Conservation (phyloP, 2,888 invertebrate species). For the Drosophila lacicola region DNA sequence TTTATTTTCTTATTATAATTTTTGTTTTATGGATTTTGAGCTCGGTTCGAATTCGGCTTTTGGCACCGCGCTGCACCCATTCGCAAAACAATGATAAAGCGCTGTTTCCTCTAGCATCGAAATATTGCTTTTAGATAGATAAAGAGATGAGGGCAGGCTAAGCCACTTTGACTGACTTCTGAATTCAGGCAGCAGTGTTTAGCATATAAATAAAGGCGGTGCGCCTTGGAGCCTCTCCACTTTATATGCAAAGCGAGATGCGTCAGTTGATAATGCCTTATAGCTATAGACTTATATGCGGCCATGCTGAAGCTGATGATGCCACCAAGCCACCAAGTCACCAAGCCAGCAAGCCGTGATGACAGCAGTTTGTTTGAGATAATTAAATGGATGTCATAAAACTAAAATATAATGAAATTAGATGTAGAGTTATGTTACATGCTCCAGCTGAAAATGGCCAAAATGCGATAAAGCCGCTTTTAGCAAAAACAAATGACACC, state of each 20-base stretch:
- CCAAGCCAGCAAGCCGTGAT: slow-evolving; percentile 35
- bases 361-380: slow-evolving; percentile 37
- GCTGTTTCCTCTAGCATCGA: slow-evolving; percentile 46
- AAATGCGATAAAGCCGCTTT: slow-evolving; percentile 43
- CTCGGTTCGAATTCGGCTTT: slow-evolving; percentile 43
- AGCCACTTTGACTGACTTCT: slow-evolving; percentile 72
- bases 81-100: slow-evolving; percentile 61
- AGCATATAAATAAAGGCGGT: slow-evolving; percentile 68
- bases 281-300: slow-evolving; percentile 16
- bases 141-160: slow-evolving; percentile 41
- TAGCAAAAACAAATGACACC: slow-evolving; percentile 60
- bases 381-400: slow-evolving; percentile 74
- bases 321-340: slow-evolving; percentile 30
- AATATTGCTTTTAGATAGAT: slow-evolving; percentile 67
- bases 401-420: slow-evolving; percentile 60
- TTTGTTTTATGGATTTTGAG: slow-evolving; percentile 31
- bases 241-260: slow-evolving; percentile 66
- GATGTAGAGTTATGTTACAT: slow-evolving; percentile 78
- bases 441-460: slow-evolving; percentile 46
- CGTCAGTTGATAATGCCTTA: slow-evolving; percentile 49
- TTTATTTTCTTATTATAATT: slow-evolving; percentile 27
- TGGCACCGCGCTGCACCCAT: slow-evolving; percentile 68
- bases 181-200: slow-evolving; percentile 60
- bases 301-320: slow-evolving; percentile 16
- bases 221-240: slow-evolving; percentile 28